Evolutionary conservation across 2,797 vertebrate species (phyloP).

Genomic region (Tadarida brasiliensis): DNA sequence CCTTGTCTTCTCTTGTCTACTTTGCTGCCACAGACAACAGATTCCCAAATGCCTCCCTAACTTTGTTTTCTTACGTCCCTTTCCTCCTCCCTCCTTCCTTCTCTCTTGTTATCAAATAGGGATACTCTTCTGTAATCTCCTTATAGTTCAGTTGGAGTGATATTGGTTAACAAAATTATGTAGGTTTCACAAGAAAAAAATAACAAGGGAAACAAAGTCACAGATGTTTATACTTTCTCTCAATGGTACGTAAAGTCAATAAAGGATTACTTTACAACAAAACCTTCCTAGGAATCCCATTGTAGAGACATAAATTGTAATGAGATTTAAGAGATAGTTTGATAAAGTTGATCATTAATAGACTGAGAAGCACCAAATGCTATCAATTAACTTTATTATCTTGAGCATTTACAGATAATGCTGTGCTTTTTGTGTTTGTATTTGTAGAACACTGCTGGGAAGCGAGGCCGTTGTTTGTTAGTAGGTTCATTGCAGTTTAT

Average conservation of each 20-base stretch:
- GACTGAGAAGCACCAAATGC: neutral
- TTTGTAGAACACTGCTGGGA: constrained; percentile 4
- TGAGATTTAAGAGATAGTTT: constrained; percentile 21
- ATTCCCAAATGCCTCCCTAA: neutral
- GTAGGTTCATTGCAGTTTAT: constrained; percentile 19
- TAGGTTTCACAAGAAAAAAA: neutral
- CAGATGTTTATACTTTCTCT: neutral
- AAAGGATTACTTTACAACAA: neutral
- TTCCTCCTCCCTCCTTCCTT: neutral
- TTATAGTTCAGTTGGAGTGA: neutral
- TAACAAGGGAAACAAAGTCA: neutral
- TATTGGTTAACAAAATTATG: neutral
- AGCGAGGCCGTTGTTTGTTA: neutral
- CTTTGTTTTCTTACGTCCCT: neutral
- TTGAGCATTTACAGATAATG: constrained; percentile 9
- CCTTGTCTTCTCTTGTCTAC: neutral
- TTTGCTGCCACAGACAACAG: neutral
- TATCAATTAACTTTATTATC: constrained; percentile 52
- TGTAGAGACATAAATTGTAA: neutral
- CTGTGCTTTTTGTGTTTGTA: neutral
- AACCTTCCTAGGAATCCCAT: neutral
- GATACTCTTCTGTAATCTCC: neutral
- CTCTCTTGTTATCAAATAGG: neutral
- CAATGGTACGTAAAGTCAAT: neutral
- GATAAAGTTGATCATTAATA: neutral